Evolutionary conservation across 2,888 invertebrate species (phyloP), one percentile per base, ranked within the genome.

Genomic region (Blera fallax): DNA sequence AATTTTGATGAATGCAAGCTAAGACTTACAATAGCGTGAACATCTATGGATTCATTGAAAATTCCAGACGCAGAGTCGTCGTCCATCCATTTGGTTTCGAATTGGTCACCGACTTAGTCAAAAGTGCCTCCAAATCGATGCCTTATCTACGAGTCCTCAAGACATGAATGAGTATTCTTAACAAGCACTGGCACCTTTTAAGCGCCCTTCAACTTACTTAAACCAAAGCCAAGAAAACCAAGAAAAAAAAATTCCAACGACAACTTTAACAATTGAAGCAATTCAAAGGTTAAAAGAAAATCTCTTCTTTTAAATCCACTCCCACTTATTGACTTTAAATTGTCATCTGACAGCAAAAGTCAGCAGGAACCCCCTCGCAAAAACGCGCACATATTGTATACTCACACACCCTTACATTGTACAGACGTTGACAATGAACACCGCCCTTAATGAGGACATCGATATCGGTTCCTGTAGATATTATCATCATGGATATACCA

Each of bases 391-490:
- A n/a, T n/a, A n/a, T n/a, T n/a, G n/a, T n/a, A n/a, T n/a, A n/a
- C n/a, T n/a, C n/a, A n/a, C 50, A 50, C 1, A 72, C 18, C 16
- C 37, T 5, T 18, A 37, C 24, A 6, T 18, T 16, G 14, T 3
- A 52, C 11, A 27, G 14, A 27, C 37, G 18, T 18, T 60, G 10
- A 21, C 32, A 52, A 37, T 27, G 74, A 64, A 32, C n/a, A n/a
- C 52, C 43, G n/a, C 32, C 50, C 52, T 73, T 79, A 84, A 84
- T 84, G 83, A 84, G 73, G 74, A 48, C 69, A 74, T 79, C 74
- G 64, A 84, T 78, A 73, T 62, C 69, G 62, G 45, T 65, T 48
- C 62, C 27, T 45, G 11, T 21, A 21, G 18, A n/a, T 37, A 52
- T 54, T 62, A 67, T 60, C 45, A 76, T 43, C 58, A 29, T 72